Evolutionary conservation across 2,113 vertebrate species (phyloP), one percentile per base, ranked within the genome.

Genomic region (Nesogale talazaci): DNA sequence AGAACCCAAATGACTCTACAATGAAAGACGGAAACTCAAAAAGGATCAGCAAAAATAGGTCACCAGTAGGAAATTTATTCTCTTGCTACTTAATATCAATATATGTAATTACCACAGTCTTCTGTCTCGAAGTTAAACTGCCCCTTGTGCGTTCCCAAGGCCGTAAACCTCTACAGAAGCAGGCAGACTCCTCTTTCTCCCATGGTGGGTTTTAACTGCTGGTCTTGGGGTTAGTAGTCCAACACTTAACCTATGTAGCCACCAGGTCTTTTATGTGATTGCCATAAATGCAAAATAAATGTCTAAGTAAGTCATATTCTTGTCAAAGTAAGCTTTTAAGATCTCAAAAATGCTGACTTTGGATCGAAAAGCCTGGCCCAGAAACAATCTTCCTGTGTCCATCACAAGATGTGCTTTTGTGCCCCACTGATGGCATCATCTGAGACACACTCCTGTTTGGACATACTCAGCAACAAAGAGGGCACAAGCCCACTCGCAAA

Each of bases 311-410:
- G 19, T 80, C 72, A 76, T 9, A 61, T 87, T 83, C 72, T 86
- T 65, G 14, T 79, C 25, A 82, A 59, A 89, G 29, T 38, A 74
- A 46, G 31, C 34, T 70, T 90, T 29, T 4, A 77, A 78, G 69
- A 89, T 42, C 77, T 95, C 36, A 91, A 94, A 92, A 42, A 25
- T 63, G 83, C 63, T 63, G 76, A 61, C n/a, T 94, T 90, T 36
- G 69, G 52, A 19, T 1, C 46, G 22, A 86, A 92, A 92, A 88
- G 17, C 19, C 70, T 72, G 19, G 52, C 61, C 31, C 15, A 40
- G 52, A 69, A 92, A 25, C 25, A 86, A 6, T 23, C 86, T 23
- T 20, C 2, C 27, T 25, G 65, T n/a, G 16, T 22, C n/a, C 36
- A 59, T 38, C 40, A 29, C 0, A 6, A 67, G 27, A 25, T 59